Conservation (phyloP, 2,888 invertebrate species). For the Gonocerus acuteangulatus region DNA sequence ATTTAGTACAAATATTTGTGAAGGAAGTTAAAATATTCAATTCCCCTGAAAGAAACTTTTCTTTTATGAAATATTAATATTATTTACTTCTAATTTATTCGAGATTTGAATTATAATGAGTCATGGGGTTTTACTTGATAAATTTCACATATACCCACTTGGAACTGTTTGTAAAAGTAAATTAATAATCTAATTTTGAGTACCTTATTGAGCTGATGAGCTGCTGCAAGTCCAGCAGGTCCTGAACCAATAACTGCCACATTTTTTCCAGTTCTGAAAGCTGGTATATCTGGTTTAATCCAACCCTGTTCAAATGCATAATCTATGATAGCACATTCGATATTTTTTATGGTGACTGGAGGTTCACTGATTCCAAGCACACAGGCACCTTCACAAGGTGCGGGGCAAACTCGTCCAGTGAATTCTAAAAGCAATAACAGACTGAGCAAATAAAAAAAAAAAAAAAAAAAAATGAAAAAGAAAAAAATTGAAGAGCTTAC, state of each 20-base stretch:
- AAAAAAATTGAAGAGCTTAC: background rate
- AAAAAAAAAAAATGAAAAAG: background rate
- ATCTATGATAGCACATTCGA: slow-evolving; percentile 98
- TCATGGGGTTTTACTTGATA: too few species aligned
- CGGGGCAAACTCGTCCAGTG: slow-evolving; percentile 88
- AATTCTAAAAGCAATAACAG: slow-evolving; percentile 67
- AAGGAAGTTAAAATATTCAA: too few species aligned
- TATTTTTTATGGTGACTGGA: slow-evolving; percentile 96
- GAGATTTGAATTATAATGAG: too few species aligned
- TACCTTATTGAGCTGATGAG: slow-evolving; percentile 87
- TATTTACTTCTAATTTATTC: too few species aligned
- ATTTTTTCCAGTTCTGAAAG: slow-evolving; percentile 64
- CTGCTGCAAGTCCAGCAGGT: slow-evolving; percentile 89
- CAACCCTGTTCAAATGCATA: slow-evolving; percentile 94
- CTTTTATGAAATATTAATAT: too few species aligned
- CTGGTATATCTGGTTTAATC: slow-evolving; percentile 77
- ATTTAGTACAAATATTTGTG: too few species aligned
- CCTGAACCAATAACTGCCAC: slow-evolving; percentile 92
- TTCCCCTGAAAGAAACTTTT: too few species aligned
- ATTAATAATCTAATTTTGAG: too few species aligned
- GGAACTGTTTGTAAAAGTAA: too few species aligned
- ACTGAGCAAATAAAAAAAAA: slow-evolving; percentile 14
- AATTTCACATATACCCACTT: too few species aligned
- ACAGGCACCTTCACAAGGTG: slow-evolving; percentile 98
- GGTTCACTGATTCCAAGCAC: slow-evolving; percentile 92